Evolutionary conservation across 2,797 vertebrate genomes (phyloP), one percentile per base, ranked within the genome.

Genomic region (Okamejei kenojei): DNA sequence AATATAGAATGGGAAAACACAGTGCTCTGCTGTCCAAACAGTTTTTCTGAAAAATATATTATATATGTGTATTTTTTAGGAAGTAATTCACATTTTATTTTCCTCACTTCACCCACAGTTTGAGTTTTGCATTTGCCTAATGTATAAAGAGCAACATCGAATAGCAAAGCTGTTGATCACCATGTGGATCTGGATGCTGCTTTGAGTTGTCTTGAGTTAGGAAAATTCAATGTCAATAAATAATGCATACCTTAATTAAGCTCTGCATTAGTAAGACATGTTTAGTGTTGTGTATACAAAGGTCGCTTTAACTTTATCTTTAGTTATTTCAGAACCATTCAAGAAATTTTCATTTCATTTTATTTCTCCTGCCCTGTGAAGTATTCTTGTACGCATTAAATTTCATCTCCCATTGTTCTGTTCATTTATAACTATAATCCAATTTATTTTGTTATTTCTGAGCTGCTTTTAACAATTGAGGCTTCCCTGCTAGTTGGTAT

Each of bases 201-300:
- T 88, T 63, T 17, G 15, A 65, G 61, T 88, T 88, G 63, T 32
- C 32, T 54, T 88, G 21, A 35, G n/a, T 32, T 63, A 21, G n/a
- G 84, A 68, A 68, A 68, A 88, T 68, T 88, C 84, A 68, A 32
- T 88, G 61, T 2, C 63, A 68, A 68, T 88, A 88, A 88, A 35
- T 88, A 88, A 21, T 68, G 84, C n/a, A 68, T 21, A 35, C 63
- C 61, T 35, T 88, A 35, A 88, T 88, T n/a, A 65, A 35, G n/a
- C 61, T 65, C 63, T 88, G n/a, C 15, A 68, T 68, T 88, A 63
- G n/a, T 88, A 32, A 1, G n/a, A 65, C 84, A 35, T 88, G n/a
- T 35, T 88, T 65, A 68, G 8, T 10, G 63, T 88, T 68, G 63
- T 0, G 2, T 88, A n/a, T 65, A 4, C 84, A 35, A 32, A 68